Evolutionary conservation across 2,888 invertebrate species (phyloP).

Genomic region (Molorchus minor): DNA sequence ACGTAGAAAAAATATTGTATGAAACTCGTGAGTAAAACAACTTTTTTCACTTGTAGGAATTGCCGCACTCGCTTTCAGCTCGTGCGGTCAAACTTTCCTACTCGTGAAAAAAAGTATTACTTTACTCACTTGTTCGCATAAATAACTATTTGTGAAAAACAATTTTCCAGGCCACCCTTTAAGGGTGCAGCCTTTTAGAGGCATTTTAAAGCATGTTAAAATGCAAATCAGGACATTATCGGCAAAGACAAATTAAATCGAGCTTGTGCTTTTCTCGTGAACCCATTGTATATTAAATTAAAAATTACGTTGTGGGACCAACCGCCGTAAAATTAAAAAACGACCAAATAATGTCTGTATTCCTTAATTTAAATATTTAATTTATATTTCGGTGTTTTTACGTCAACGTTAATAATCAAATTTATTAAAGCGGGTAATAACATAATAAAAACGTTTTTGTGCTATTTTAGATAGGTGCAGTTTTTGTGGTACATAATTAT

Average conservation of each 20-base stretch:
- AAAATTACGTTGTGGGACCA: conserved; percentile 15
- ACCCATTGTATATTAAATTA: conserved; percentile 21
- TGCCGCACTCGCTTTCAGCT: too few relatives aligned
- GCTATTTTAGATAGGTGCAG: background rate
- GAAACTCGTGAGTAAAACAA: too few relatives aligned
- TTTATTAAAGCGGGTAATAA: conserved; percentile 4
- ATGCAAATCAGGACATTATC: background rate
- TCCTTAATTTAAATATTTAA: conserved; percentile 21
- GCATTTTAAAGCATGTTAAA: background rate
- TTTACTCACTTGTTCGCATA: too few relatives aligned
- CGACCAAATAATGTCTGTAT: conserved; percentile 34
- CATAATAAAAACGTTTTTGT: background rate
- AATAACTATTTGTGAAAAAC: background rate
- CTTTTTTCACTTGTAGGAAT: too few relatives aligned
- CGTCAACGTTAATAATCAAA: conserved; percentile 1
- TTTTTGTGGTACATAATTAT: conserved; percentile 1
- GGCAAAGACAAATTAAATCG: background rate
- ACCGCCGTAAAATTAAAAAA: conserved; percentile 40
- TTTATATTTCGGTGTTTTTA: conserved; percentile 9
- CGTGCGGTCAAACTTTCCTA: too few relatives aligned
- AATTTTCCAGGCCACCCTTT: background rate
- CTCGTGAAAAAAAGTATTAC: too few relatives aligned
- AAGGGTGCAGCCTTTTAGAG: background rate
- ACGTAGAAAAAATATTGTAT: too few relatives aligned
- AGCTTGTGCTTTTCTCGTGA: conserved; percentile 22